Base-by-base conservation (phyloP, 2,888 invertebrate species). In the Dioctria linearis region DNA sequence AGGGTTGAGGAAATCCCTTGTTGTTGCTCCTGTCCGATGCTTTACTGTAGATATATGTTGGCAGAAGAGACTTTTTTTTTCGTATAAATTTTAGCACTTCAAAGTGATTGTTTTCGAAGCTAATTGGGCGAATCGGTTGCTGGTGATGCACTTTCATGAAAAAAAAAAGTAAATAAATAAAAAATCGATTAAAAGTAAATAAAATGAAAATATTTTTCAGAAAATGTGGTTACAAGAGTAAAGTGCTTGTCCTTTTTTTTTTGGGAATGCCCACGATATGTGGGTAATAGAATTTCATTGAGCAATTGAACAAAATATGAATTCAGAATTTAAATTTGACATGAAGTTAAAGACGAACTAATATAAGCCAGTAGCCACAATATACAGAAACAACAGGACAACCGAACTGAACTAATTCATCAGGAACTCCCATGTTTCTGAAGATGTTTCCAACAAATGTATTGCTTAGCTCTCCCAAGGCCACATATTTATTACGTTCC, bases 1-100 rank as follows among this genome's bases (percentile, higher is more conserved):
- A 78, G 80, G 76, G 76, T 81, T 79, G 81, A 63, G 71, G 63
- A 79, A 61, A 46, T 75, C 75, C 79, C 65, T 81, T 63, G 79
- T 75, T 69, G 59, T 63, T 69, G 67, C 43, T 67, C 9, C 54
- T 69, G 25, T 11, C 39, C 54, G 76, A 66, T 66, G 51, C 59
- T 66, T 39, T 40, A 61, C 51, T 49, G 61, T 51, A 25, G n/a
- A 25, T 25, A 2, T 25, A 51, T 39, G 51, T 13, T 46, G 40
- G 66, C 63, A 9, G 40, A 42, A 39, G 37, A 43, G 13, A 39
- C 51, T 40, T 76, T 76, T 78, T 67, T 67, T 66, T 40, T 54
- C 49, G 25, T 66, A 69, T 49, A 46, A 73, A 66, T 80, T 80
- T 73, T 67, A 67, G 76, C 76, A 65, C 80, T 76, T 80, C 80